A percentile compares a stretch with the other conserved stretches of the same genome.
Conservation (phyloP, 2,888 invertebrate species). For the Oscheius onirici region DNA sequence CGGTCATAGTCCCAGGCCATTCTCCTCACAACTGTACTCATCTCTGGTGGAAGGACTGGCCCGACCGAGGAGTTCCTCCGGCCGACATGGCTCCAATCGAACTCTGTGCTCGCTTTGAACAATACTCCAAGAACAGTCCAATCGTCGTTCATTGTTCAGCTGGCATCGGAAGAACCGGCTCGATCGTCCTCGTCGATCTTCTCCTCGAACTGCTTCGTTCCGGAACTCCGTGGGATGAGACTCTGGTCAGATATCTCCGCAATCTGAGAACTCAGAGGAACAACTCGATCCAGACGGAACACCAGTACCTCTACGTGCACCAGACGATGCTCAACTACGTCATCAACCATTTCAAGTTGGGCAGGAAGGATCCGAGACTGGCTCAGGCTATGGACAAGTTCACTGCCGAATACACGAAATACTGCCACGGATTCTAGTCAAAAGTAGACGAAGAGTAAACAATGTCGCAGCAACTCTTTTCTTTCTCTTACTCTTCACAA, state of each 20-base stretch:
- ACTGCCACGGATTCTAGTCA: too few relatives aligned
- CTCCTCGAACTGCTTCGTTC: constrained; percentile 19
- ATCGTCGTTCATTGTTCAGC: constrained; percentile 36
- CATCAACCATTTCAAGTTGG: neutral
- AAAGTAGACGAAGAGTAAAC: too few relatives aligned
- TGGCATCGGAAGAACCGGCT: constrained; percentile 42
- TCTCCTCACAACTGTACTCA: neutral
- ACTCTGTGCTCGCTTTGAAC: neutral
- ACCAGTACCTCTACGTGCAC: constrained; percentile 23
- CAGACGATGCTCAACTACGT: constrained; percentile 11
- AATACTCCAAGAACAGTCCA: neutral
- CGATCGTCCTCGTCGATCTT: constrained; percentile 40
- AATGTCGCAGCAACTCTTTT: too few relatives aligned
- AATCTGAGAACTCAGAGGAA: constrained; percentile 16
- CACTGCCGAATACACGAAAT: too few relatives aligned
- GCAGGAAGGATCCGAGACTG: too few relatives aligned
- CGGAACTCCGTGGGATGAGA: neutral
- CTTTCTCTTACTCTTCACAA: too few relatives aligned
- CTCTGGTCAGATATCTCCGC: neutral
- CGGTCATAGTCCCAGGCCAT: neutral
- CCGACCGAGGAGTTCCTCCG: constrained; percentile 24
- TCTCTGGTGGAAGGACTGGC: constrained; percentile 22
- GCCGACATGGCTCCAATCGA: constrained; percentile 21
- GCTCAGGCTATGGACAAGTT: too few relatives aligned
- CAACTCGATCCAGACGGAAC: constrained; percentile 29